These are phyloP conservation scores for Formica selysi DNA, from an alignment of 1,140 invertebrate species.

Conservation along the genomic window DNA sequence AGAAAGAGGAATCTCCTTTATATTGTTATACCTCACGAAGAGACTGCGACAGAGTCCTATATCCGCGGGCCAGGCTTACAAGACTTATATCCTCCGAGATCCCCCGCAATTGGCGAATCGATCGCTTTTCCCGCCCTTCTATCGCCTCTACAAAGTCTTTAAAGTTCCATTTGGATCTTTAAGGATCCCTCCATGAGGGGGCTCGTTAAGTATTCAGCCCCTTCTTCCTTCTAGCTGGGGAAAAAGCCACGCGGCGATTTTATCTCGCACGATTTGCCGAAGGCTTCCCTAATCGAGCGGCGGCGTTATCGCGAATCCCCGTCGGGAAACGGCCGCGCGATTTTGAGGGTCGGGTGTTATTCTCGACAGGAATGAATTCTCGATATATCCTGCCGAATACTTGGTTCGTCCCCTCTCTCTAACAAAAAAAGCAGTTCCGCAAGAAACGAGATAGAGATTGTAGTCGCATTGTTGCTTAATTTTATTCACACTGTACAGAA, in stretches of 20 bases:
- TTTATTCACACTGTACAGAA: background rate
- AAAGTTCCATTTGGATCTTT: slow-evolving; percentile 37
- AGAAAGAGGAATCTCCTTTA: slow-evolving; percentile 43
- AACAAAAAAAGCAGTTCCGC: background rate
- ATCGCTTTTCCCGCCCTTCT: slow-evolving; percentile 4
- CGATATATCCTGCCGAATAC: slow-evolving; percentile 19
- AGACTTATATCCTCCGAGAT: slow-evolving; percentile 12
- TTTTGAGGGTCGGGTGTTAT: slow-evolving; percentile 35
- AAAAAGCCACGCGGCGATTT: slow-evolving; percentile 13
- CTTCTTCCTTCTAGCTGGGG: background rate
- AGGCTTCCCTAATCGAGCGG: slow-evolving; percentile 39
- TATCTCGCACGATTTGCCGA: slow-evolving; percentile 31
- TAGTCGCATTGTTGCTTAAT: background rate
- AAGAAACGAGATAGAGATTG: background rate
- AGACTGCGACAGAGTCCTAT: slow-evolving; percentile 13
- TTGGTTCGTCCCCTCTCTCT: background rate
- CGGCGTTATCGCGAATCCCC: slow-evolving; percentile 31
- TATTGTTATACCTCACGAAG: slow-evolving; percentile 1
- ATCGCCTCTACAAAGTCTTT: slow-evolving; percentile 17
- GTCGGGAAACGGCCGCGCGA: slow-evolving; percentile 20
- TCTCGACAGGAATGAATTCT: slow-evolving; percentile 13
- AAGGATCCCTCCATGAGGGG: background rate
- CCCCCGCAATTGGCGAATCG: slow-evolving; percentile 32
- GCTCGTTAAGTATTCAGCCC: slow-evolving; percentile 34
- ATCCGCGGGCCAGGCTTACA: slow-evolving; percentile 21